Evolutionary conservation across 2,888 invertebrate species (phyloP).

Genomic region (Synanthedon andrenaeformis): DNA sequence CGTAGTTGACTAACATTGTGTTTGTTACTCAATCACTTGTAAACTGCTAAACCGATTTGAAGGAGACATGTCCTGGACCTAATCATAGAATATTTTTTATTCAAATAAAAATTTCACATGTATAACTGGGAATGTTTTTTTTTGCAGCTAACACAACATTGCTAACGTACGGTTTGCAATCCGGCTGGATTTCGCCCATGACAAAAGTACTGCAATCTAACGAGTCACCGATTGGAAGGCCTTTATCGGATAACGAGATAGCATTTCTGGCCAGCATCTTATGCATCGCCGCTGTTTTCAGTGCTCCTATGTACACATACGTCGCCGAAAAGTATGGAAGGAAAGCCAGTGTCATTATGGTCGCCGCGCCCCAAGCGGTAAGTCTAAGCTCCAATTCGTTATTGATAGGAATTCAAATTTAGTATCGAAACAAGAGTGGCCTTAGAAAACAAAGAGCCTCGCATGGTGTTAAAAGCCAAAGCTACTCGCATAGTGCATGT

Average conservation of each 20-base stretch:
- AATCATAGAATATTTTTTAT: no score
- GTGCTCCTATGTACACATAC: constrained; percentile 48
- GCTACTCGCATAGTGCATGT: constrained; percentile 13
- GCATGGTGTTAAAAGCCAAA: constrained; percentile 13
- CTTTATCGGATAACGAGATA: constrained; percentile 39
- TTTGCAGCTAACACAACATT: constrained; percentile 47
- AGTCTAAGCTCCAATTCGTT: constrained; percentile 17
- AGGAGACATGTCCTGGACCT: no score
- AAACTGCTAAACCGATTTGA: no score
- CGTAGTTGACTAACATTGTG: no score
- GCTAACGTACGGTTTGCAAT: constrained; percentile 46
- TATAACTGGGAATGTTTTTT: background rate
- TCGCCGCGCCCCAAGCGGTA: constrained; percentile 55
- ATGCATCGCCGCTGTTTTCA: constrained; percentile 41
- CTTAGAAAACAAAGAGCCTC: background rate
- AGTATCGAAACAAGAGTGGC: background rate
- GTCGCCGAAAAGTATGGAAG: constrained; percentile 50
- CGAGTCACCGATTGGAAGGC: constrained; percentile 29
- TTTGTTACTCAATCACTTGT: no score
- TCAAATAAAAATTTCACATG: no score
- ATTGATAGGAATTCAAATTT: no score
- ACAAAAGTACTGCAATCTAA: constrained; percentile 39
- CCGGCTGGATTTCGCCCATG: constrained; percentile 59
- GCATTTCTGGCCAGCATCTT: constrained; percentile 54
- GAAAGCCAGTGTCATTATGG: constrained; percentile 43